Conservation (phyloP, 2,113 vertebrate species). For the Lophius piscatorius region DNA sequence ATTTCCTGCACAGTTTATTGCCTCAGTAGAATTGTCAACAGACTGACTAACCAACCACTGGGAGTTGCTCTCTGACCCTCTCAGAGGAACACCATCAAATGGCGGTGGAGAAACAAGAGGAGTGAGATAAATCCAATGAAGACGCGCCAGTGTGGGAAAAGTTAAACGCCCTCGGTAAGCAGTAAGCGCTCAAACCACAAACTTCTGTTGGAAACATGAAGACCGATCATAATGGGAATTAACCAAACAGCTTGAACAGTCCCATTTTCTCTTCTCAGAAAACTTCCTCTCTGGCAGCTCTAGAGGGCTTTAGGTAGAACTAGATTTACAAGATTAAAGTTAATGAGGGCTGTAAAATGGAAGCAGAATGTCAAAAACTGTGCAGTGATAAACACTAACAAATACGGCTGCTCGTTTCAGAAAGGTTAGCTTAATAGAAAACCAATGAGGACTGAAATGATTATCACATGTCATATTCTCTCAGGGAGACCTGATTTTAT, state of each 20-base stretch:
- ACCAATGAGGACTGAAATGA: constrained; percentile 46
- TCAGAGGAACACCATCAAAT: constrained; percentile 36
- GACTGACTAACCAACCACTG: constrained; percentile 30
- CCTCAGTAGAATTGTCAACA: too few species aligned
- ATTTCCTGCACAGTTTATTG: constrained; percentile 17
- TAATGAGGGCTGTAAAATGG: constrained; percentile 43
- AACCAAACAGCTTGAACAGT: constrained; percentile 41
- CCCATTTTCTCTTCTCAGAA: constrained; percentile 33
- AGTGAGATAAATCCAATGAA: constrained; percentile 38
- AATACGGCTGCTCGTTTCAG: constrained; percentile 36
- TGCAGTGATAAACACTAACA: constrained; percentile 51
- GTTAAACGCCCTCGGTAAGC: constrained; percentile 44
- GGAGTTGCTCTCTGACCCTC: constrained; percentile 47
- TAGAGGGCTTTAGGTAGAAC: constrained; percentile 38
- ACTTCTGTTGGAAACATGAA: constrained; percentile 59
- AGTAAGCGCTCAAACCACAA: constrained; percentile 62
- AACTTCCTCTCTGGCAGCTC: constrained; percentile 34
- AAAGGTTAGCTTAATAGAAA: constrained; percentile 43
- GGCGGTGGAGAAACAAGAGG: constrained; percentile 14
- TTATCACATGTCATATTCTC: constrained; percentile 53
- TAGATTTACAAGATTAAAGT: constrained; percentile 55
- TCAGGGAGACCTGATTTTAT: constrained; percentile 67
- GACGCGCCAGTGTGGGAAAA: constrained; percentile 62
- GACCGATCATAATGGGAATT: constrained; percentile 50
- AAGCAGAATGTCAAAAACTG: constrained; percentile 30